Evolutionary conservation across 2,888 invertebrate species (phyloP).

Genomic region (Plagodis pulveraria): DNA sequence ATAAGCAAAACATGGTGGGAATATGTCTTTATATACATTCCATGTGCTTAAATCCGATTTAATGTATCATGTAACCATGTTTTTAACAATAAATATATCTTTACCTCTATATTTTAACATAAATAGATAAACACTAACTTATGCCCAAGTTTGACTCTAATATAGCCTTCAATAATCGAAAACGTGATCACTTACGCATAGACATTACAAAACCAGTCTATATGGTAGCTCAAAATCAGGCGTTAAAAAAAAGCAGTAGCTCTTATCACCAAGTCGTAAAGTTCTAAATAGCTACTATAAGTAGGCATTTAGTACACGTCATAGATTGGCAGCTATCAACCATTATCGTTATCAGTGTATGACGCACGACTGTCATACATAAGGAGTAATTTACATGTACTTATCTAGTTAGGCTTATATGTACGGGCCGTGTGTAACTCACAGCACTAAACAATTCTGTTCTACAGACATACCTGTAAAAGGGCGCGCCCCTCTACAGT

Average conservation of each 20-base stretch:
- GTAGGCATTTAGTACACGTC: conserved; percentile 23
- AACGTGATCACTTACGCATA: conserved; percentile 10
- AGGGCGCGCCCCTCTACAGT: no score
- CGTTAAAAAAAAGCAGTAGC: conserved; percentile 21
- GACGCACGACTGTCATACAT: conserved; percentile 55
- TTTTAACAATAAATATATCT: no score
- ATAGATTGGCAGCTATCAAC: conserved; percentile 47
- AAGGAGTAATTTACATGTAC: conserved; percentile 7
- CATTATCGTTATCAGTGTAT: conserved; percentile 56
- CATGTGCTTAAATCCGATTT: no score
- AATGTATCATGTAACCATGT: no score
- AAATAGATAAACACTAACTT: no score
- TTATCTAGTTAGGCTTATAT: conserved; percentile 42
- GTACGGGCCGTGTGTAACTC: not conserved
- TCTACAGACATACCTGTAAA: no score
- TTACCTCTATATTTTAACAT: no score
- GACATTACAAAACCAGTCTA: conserved; percentile 20
- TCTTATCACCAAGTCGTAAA: conserved; percentile 21
- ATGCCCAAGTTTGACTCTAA: no score
- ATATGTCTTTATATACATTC: no score
- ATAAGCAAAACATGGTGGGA: no score
- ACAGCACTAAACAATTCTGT: no score
- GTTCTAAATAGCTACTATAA: conserved; percentile 20
- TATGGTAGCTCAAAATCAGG: conserved; percentile 34
- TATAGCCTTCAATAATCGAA: conserved; percentile 4